Evolutionary conservation across 2,888 invertebrate genomes (phyloP).

Genomic region (Brachycybe producta): DNA sequence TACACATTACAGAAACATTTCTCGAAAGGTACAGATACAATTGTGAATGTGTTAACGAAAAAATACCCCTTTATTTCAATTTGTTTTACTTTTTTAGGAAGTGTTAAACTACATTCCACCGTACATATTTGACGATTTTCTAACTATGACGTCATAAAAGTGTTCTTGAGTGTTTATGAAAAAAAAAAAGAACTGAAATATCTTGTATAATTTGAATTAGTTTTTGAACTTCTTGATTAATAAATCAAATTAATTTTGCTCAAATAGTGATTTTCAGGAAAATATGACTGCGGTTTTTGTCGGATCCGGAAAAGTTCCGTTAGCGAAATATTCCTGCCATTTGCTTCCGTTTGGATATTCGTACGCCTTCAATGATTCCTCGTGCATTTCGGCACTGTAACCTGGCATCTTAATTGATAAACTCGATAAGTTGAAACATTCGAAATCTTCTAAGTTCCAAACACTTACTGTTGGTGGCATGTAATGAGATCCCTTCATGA

Average conservation of each 20-base stretch:
- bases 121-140: constrained; percentile 19
- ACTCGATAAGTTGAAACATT: background rate
- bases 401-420: constrained; percentile 48
- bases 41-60: background rate
- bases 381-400: constrained; percentile 66
- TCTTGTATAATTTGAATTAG: too few relatives aligned
- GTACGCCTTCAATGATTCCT: constrained; percentile 51
- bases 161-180: too few relatives aligned
- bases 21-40: background rate
- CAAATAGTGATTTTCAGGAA: too few relatives aligned
- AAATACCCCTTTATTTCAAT: background rate
- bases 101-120: constrained; percentile 19
- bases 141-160: background rate
- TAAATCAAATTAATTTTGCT: too few relatives aligned
- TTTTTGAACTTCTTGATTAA: too few relatives aligned
- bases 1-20: too few relatives aligned
- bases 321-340: constrained; percentile 45
- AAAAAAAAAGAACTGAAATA: too few relatives aligned
- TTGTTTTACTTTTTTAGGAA: constrained; percentile 11
- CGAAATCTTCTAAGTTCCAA: background rate
- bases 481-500: constrained; percentile 56
- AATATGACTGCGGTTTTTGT: too few relatives aligned
- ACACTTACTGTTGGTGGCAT: constrained; percentile 54
- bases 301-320: constrained; percentile 9
- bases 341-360: constrained; percentile 63